Evolutionary conservation across 2,888 invertebrate genomes (phyloP).

Genomic region (Leptinotarsa rubiginosa): DNA sequence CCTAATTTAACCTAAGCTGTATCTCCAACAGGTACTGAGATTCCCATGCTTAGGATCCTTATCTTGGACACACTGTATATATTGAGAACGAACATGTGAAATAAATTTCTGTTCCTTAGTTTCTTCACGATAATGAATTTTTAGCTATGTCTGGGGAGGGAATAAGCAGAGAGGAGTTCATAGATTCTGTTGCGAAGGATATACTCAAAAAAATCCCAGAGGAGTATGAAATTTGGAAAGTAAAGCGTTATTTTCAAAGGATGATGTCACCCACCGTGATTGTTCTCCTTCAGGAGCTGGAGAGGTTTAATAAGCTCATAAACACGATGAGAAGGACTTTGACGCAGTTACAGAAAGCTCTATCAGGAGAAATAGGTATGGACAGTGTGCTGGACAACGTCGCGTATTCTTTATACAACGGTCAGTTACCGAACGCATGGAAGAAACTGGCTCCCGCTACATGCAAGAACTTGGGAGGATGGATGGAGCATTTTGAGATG

Average conservation of each 20-base stretch:
- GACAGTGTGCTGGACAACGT: slow-evolving; percentile 86
- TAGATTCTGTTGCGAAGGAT: slow-evolving; percentile 82
- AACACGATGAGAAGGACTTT: slow-evolving; percentile 77
- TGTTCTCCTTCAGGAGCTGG: slow-evolving; percentile 89
- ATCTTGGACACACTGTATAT: too few relatives aligned
- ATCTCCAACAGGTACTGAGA: too few relatives aligned
- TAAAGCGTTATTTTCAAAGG: slow-evolving; percentile 83
- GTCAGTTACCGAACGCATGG: slow-evolving; percentile 86
- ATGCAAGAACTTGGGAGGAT: slow-evolving; percentile 85
- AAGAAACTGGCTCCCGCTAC: slow-evolving; percentile 85
- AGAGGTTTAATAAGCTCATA: slow-evolving; percentile 86
- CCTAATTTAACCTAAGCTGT: too few relatives aligned
- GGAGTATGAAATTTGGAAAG: slow-evolving; percentile 80
- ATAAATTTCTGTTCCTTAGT: too few relatives aligned
- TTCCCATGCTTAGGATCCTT: too few relatives aligned
- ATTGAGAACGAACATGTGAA: too few relatives aligned
- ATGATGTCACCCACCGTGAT: slow-evolving; percentile 86
- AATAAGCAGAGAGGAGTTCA: slow-evolving; percentile 87
- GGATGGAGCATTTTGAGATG: slow-evolving; percentile 87
- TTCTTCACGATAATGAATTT: background rate
- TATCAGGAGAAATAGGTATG: slow-evolving; percentile 94
- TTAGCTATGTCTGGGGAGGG: slow-evolving; percentile 77
- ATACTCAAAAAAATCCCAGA: slow-evolving; percentile 81
- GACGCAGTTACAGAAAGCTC: slow-evolving; percentile 81
- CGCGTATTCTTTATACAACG: slow-evolving; percentile 85